Evolutionary conservation across 2,888 invertebrate species (phyloP).

Genomic region (Chrysomela aeneicollis): DNA sequence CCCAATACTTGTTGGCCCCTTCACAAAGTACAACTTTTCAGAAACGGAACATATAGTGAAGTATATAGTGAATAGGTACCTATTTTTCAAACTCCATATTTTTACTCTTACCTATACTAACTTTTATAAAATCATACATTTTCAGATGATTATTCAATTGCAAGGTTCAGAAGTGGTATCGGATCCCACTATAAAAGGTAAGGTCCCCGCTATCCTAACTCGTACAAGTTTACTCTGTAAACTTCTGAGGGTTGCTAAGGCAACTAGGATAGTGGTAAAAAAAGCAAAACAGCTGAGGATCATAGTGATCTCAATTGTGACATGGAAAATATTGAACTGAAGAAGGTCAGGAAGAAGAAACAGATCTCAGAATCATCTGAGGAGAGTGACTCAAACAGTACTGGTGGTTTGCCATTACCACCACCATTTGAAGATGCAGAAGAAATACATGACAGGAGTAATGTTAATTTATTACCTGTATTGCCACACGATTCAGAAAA

Average conservation of each 20-base stretch:
- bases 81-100: slow-evolving; percentile 4
- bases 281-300: slow-evolving; percentile 5
- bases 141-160: slow-evolving; percentile 9
- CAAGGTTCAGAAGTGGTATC: too few relatives aligned
- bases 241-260: too few relatives aligned
- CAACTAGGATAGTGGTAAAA: too few relatives aligned
- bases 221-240: too few relatives aligned
- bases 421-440: neutral
- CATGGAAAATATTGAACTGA: slow-evolving; percentile 8
- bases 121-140: neutral
- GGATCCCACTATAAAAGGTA: too few relatives aligned
- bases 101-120: neutral
- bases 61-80: slow-evolving; percentile 11
- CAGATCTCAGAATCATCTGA: slow-evolving; percentile 7
- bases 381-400: neutral
- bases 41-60: slow-evolving; percentile 23
- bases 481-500: neutral
- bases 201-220: too few relatives aligned
- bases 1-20: slow-evolving; percentile 23
- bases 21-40: slow-evolving; percentile 19
- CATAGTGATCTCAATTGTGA: slow-evolving; percentile 5
- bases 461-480: slow-evolving; percentile 2
- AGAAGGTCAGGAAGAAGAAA: slow-evolving; percentile 9
- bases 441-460: neutral
- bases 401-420: slow-evolving; percentile 10